A percentile compares a stretch with the other conserved stretches of the same genome.
Evolutionary conservation across 2,113 vertebrate species (phyloP).

Genomic region (Melanerpes formicivorus): DNA sequence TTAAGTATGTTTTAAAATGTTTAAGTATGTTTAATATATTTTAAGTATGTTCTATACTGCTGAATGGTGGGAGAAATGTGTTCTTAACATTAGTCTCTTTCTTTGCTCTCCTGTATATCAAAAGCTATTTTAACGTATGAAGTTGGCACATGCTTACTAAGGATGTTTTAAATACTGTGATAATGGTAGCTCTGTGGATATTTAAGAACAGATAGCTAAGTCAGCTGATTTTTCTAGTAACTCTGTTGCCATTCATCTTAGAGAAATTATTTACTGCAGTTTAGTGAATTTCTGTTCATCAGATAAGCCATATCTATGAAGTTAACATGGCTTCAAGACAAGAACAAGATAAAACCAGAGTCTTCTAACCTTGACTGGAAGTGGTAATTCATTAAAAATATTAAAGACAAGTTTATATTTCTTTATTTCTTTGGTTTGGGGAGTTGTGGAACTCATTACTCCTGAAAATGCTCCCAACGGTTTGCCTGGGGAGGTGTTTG

Average conservation of each 20-base stretch:
- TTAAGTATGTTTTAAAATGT: too few species aligned
- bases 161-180: not conserved
- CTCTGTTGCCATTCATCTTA: not conserved
- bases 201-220: not conserved
- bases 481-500: too few species aligned
- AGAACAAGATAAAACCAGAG: not conserved
- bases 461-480: not conserved
- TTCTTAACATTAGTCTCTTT: not conserved
- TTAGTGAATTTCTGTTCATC: not conserved
- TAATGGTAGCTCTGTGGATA: not conserved
- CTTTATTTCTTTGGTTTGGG: not conserved
- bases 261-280: not conserved
- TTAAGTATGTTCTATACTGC: not conserved
- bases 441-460: not conserved
- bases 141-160: not conserved
- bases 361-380: not conserved
- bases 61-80: not conserved
- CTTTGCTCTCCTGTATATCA: not conserved
- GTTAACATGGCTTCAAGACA: not conserved
- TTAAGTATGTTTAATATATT: too few species aligned
- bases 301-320: not conserved
- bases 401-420: not conserved
- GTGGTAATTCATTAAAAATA: not conserved
- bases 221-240: not conserved
- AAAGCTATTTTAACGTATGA: not conserved